These are phyloP conservation scores for Perdita meconis DNA, from an alignment of 2,888 invertebrate genomes.

Conservation along the genomic window DNA sequence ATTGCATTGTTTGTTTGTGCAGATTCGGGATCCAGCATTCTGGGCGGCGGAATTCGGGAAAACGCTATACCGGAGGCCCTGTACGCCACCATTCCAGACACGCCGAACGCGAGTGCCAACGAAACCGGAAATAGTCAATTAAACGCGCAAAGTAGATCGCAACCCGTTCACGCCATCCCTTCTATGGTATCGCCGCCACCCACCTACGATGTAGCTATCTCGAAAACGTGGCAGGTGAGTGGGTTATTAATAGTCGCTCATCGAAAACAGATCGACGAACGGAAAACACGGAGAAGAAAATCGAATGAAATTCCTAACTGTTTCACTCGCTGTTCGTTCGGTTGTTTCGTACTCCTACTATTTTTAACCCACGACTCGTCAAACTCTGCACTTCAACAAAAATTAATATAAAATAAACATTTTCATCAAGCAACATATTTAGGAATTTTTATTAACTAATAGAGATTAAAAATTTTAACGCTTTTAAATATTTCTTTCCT, in stretches of 20 bases:
- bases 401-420: too few species aligned
- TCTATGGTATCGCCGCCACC: constrained; percentile 83
- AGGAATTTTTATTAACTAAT: too few species aligned
- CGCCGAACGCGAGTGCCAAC: constrained; percentile 69
- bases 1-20: constrained; percentile 4
- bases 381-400: too few species aligned
- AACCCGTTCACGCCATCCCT: constrained; percentile 78
- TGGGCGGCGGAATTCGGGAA: constrained; percentile 75
- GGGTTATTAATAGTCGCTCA: background rate
- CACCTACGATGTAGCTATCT: constrained; percentile 82
- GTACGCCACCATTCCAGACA: constrained; percentile 79
- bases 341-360: too few species aligned
- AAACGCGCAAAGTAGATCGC: constrained; percentile 71
- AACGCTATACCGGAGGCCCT: constrained; percentile 78
- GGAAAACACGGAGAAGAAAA: background rate
- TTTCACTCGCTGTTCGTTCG: background rate
- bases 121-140: constrained; percentile 67
- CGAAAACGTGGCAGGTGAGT: constrained; percentile 81
- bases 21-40: constrained; percentile 80
- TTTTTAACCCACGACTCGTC: too few species aligned
- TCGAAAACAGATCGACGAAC: constrained; percentile 3
- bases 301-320: background rate
- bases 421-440: too few species aligned
- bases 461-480: too few species aligned
- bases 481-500: too few species aligned